phyloP scores from a whole-genome alignment of 2,888 invertebrate species.

The Hecatera dysodea region DNA sequence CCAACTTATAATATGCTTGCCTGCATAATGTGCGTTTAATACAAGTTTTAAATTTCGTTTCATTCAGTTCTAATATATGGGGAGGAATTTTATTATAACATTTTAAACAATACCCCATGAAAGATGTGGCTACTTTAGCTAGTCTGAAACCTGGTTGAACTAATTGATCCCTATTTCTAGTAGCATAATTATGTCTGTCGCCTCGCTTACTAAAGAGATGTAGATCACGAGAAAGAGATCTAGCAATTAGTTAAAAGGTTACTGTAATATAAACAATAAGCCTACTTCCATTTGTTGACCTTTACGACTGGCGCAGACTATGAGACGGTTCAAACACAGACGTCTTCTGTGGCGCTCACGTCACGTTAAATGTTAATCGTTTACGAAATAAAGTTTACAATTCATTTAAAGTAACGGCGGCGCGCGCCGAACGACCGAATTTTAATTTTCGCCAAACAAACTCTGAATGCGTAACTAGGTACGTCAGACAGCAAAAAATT shows the following conservation, averaged over 20 bases:
- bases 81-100: too few species aligned
- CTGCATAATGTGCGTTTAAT: too few species aligned
- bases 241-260: conserved; percentile 29
- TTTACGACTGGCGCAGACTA: conserved; percentile 56
- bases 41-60: too few species aligned
- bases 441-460: conserved; percentile 27
- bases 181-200: too few species aligned
- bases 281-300: conserved; percentile 32
- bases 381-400: conserved; percentile 50
- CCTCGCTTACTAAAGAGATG: too few species aligned
- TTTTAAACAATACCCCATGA: too few species aligned
- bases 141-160: too few species aligned
- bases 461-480: background rate
- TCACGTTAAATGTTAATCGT: conserved; percentile 44
- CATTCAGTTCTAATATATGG: too few species aligned
- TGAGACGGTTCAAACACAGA: conserved; percentile 43
- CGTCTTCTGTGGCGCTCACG: conserved; percentile 34
- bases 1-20: too few species aligned
- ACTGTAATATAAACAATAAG: conserved; percentile 17
- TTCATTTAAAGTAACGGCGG: conserved; percentile 48
- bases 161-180: too few species aligned
- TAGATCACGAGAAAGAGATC: too few species aligned
- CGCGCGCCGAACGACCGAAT: conserved; percentile 8
- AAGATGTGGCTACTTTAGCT: too few species aligned
- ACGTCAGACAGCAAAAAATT: conserved; percentile 33